Conservation (phyloP, 2,888 invertebrate species). For the Dermolepida albohirtum region DNA sequence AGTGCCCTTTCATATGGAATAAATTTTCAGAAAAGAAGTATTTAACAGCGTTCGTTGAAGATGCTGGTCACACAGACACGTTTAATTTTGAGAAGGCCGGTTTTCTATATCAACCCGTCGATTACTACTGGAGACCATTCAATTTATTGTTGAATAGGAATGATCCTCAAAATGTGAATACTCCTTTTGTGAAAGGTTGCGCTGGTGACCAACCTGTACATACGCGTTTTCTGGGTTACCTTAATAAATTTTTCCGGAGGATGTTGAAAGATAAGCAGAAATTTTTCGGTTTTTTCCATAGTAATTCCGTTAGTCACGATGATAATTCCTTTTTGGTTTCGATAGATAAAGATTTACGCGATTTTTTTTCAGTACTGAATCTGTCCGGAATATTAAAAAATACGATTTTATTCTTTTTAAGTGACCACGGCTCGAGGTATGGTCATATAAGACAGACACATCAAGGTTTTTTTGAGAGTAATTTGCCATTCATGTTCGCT, state of each 20-base stretch:
- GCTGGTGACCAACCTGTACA: constrained; percentile 76
- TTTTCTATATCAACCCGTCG: constrained; percentile 81
- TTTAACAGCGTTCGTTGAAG: constrained; percentile 84
- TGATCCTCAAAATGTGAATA: constrained; percentile 73
- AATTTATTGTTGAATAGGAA: constrained; percentile 73
- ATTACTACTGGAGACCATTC: constrained; percentile 84
- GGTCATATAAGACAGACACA: constrained; percentile 84
- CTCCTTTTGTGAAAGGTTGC: constrained; percentile 75
- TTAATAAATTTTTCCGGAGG: constrained; percentile 71
- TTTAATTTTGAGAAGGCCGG: constrained; percentile 85
- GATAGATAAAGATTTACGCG: constrained; percentile 75
- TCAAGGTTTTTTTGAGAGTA: constrained; percentile 87
- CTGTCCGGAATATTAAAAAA: constrained; percentile 70
- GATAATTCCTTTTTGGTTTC: constrained; percentile 79
- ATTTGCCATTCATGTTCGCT: constrained; percentile 82
- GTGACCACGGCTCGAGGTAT: constrained; percentile 91
- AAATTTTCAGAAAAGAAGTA: constrained; percentile 78
- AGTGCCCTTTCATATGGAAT: constrained; percentile 87
- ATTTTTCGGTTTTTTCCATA: constrained; percentile 87
- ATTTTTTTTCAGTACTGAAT: constrained; percentile 70
- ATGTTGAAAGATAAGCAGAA: constrained; percentile 71
- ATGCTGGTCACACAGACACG: constrained; percentile 79
- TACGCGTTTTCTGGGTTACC: constrained; percentile 77
- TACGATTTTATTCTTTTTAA: constrained; percentile 77
- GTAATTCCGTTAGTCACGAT: constrained; percentile 85